Conservation (phyloP, 2,797 vertebrate species). For the Syndactyla subalaris region DNA sequence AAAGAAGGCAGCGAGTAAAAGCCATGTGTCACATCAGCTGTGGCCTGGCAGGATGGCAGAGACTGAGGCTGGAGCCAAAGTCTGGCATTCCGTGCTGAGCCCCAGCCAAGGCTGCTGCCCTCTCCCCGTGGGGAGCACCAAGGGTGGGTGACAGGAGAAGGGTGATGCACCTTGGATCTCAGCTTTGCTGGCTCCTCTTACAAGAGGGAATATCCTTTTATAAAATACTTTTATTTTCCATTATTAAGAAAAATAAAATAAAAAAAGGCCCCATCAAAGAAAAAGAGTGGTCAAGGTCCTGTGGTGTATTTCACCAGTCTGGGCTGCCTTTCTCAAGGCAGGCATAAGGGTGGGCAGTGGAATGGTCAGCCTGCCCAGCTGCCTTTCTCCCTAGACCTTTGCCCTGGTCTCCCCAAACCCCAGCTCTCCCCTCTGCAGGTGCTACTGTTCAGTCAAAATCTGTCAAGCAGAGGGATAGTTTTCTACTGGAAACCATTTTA, state of each 20-base stretch:
- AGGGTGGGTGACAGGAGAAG: neutral
- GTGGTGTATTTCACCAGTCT: fast-evolving
- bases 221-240: neutral
- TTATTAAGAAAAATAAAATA: neutral
- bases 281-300: neutral
- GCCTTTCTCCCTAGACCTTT: neutral
- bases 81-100: neutral
- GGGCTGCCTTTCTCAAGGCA: neutral
- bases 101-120: neutral
- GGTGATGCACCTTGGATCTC: neutral
- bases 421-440: neutral
- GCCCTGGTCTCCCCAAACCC: neutral
- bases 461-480: neutral
- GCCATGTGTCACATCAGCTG: neutral
- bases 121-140: fast-evolving
- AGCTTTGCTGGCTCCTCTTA: neutral
- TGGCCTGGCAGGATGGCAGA: neutral
- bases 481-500: neutral
- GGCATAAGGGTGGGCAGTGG: neutral
- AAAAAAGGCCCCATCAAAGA: neutral
- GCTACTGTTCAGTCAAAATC: neutral
- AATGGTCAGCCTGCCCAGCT: neutral
- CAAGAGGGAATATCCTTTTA: neutral
- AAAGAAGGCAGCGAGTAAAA: neutral
- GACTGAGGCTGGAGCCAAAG: neutral